These are phyloP conservation scores for Cyclopterus lumpus DNA, from an alignment of 2,797 vertebrate genomes.

Conservation along the genomic window DNA sequence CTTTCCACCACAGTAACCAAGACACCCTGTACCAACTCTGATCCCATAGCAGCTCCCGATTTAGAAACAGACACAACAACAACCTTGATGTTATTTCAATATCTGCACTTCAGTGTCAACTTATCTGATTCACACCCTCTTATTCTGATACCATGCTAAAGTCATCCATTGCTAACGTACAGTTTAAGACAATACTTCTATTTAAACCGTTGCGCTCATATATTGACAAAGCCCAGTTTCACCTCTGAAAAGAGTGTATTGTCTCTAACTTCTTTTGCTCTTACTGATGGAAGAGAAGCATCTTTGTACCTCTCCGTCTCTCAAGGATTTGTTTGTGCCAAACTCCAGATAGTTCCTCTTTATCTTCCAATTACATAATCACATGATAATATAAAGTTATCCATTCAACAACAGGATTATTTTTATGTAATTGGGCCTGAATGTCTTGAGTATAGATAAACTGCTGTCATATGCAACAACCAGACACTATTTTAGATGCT, in stretches of 20 bases:
- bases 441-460: background rate
- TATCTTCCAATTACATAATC: slow-evolving; percentile 47
- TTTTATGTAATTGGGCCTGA: background rate
- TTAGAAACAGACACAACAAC: slow-evolving; percentile 63
- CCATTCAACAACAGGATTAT: background rate
- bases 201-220: background rate
- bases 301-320: background rate
- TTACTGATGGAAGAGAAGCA: background rate
- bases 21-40: slow-evolving; percentile 52
- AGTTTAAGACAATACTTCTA: background rate
- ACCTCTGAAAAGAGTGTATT: background rate
- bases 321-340: slow-evolving; percentile 31
- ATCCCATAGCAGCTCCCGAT: slow-evolving; percentile 59
- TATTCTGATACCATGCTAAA: background rate
- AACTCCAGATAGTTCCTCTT: slow-evolving; percentile 7
- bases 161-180: slow-evolving; percentile 13
- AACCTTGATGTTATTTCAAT: slow-evolving; percentile 48
- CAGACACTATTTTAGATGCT: background rate
- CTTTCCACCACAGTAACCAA: slow-evolving; percentile 72
- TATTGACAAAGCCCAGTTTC: background rate
- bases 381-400: slow-evolving; percentile 15
- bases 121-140: slow-evolving; percentile 33
- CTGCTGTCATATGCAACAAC: slow-evolving; percentile 6
- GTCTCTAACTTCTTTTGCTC: background rate
- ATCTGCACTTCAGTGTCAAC: slow-evolving; percentile 40